A percentile compares a stretch with the other conserved stretches of the same genome.
These are phyloP conservation scores for Cichladusa arquata DNA, from an alignment of 2,113 vertebrate genomes.

Conservation along the genomic window DNA sequence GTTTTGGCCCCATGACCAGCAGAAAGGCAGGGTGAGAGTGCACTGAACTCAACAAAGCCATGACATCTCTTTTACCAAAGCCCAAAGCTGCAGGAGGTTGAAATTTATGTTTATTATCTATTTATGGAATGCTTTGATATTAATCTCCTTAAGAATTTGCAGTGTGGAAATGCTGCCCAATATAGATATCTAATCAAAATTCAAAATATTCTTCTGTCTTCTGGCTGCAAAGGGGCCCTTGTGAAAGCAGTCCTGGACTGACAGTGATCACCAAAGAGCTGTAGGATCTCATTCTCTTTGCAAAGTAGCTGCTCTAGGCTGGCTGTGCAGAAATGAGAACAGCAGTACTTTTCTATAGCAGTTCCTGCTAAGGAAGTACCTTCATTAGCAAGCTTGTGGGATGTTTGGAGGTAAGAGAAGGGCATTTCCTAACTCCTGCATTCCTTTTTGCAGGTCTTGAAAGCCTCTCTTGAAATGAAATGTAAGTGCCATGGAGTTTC, in stretches of 20 bases:
- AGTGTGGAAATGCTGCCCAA: neutral
- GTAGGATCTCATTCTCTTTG: neutral
- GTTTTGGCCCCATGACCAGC: neutral
- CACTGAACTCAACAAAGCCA: neutral
- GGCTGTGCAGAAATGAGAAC: neutral
- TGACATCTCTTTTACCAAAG: neutral
- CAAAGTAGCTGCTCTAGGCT: neutral
- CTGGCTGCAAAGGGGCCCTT: neutral
- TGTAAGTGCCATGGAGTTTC: constrained; percentile 98
- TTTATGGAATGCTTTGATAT: neutral
- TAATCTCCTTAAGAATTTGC: neutral
- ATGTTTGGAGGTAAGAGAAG: neutral
- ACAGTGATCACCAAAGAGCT: neutral
- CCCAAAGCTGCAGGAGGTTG: neutral
- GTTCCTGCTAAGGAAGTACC: neutral
- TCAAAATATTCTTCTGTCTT: neutral
- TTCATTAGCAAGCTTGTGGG: neutral
- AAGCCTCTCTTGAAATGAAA: constrained; percentile 92
- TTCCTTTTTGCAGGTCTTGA: constrained; percentile 80
- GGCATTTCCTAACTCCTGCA: neutral
- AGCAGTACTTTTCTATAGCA: neutral
- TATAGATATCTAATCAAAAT: neutral
- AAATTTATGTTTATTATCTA: neutral
- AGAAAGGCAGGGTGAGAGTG: neutral
- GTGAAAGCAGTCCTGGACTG: neutral